A percentile compares a stretch with the other conserved stretches of the same genome.
phyloP scores from a whole-genome alignment of 2,797 vertebrate genomes.

The Scarus forsteni region DNA sequence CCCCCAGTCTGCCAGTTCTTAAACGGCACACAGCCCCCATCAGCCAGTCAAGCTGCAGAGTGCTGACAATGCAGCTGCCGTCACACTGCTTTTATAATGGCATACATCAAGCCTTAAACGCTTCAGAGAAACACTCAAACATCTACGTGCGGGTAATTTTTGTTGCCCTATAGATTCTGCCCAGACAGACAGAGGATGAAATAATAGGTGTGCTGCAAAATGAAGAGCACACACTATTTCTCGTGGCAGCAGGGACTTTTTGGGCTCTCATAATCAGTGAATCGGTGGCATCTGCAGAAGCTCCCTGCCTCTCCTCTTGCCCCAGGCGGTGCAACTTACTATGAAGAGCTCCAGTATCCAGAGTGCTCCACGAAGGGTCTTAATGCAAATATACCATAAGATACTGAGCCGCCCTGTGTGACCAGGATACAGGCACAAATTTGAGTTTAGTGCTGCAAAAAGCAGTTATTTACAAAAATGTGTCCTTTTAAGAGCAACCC shows the following conservation, averaged over 20 bases:
- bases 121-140: conserved; percentile 78
- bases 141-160: conserved; percentile 73
- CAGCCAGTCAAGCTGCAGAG: conserved; percentile 58
- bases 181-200: conserved; percentile 65
- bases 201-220: conserved; percentile 66
- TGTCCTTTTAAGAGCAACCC: conserved; percentile 10
- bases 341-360: conserved; percentile 56
- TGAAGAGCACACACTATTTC: conserved; percentile 46
- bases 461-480: conserved; percentile 40
- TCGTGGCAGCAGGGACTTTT: conserved; percentile 57
- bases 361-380: conserved; percentile 55
- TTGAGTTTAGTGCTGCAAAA: conserved; percentile 39
- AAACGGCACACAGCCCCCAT: conserved; percentile 57
- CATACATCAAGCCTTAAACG: conserved; percentile 83
- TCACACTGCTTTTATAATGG: conserved; percentile 78
- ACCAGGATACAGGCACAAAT: conserved; percentile 50
- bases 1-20: conserved; percentile 58
- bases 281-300: conserved; percentile 58
- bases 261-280: conserved; percentile 51
- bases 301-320: conserved; percentile 50
- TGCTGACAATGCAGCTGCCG: conserved; percentile 78
- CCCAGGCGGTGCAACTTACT: conserved; percentile 60
- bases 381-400: conserved; percentile 71
- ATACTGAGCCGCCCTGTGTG: conserved; percentile 53
- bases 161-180: conserved; percentile 77